phyloP scores from a whole-genome alignment of 2,888 invertebrate genomes.

The Ernsta delagoae region DNA sequence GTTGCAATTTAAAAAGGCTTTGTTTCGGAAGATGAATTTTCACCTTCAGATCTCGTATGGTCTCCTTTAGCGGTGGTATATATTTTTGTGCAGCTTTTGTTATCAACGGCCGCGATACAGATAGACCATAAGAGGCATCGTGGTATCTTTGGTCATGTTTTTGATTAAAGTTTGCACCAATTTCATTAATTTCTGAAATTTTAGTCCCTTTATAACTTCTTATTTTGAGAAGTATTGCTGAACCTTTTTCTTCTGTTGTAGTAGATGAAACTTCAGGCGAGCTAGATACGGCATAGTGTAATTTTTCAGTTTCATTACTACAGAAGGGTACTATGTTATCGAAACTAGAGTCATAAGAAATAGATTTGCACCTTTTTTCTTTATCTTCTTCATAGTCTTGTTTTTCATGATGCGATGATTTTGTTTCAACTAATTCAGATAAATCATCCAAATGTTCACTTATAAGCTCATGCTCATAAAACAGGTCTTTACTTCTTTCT shows the following conservation, averaged over 20 bases:
- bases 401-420: constrained; percentile 34
- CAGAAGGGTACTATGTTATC: constrained; percentile 55
- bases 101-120: constrained; percentile 61
- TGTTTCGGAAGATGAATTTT: constrained; percentile 75
- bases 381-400: constrained; percentile 44
- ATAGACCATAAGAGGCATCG: constrained; percentile 49
- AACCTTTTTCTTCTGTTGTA: constrained; percentile 74
- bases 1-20: constrained; percentile 71
- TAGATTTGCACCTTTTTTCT: constrained; percentile 38
- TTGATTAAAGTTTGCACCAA: constrained; percentile 46
- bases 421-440: not conserved
- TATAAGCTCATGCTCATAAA: not conserved
- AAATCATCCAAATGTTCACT: not conserved
- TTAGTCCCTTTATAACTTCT: constrained; percentile 71
- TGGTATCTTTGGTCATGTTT: constrained; percentile 54
- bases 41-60: constrained; percentile 71
- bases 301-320: constrained; percentile 48
- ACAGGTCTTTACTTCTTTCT: not conserved
- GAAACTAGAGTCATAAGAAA: constrained; percentile 62
- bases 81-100: constrained; percentile 83
- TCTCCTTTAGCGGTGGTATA: constrained; percentile 76
- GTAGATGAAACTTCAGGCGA: constrained; percentile 80
- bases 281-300: constrained; percentile 56
- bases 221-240: constrained; percentile 73
- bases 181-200: constrained; percentile 66